Conservation (phyloP, 2,113 vertebrate genomes). For the Uria lomvia region DNA sequence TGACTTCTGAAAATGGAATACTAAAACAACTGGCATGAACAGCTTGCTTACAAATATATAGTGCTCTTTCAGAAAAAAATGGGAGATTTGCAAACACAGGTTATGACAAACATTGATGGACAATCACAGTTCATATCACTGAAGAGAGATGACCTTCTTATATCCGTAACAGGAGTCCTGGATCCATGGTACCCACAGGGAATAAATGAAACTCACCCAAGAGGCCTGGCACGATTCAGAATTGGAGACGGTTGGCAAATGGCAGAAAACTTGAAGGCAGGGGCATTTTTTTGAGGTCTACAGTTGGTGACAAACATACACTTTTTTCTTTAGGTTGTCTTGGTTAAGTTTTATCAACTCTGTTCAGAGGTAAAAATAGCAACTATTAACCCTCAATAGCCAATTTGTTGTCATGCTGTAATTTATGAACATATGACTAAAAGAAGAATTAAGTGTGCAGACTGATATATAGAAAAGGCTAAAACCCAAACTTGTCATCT, state of each 20-base stretch:
- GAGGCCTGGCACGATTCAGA: background rate
- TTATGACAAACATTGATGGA: background rate
- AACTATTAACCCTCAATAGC: background rate
- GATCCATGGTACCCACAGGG: background rate
- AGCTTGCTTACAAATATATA: background rate
- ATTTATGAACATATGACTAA: background rate
- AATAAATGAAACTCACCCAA: background rate
- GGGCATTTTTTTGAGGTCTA: background rate
- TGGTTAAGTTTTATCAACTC: background rate
- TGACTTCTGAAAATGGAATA: background rate
- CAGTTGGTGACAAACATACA: background rate
- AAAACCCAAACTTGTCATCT: background rate
- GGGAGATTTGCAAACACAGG: background rate
- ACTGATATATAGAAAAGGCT: background rate
- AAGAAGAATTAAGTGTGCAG: background rate
- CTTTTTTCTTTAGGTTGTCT: background rate
- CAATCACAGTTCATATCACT: background rate
- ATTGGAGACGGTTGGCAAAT: background rate
- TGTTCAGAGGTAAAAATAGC: background rate
- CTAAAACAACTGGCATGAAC: background rate
- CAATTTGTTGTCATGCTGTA: rapidly evolving
- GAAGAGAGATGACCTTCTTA: background rate
- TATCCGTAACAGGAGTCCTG: background rate
- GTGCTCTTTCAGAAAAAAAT: background rate
- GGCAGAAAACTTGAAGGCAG: background rate